Percentiles rank a stretch among this genome's conserved stretches.
These are phyloP conservation scores for Odiellus spinosus DNA, from an alignment of 2,888 invertebrate genomes.

Conservation along the genomic window DNA sequence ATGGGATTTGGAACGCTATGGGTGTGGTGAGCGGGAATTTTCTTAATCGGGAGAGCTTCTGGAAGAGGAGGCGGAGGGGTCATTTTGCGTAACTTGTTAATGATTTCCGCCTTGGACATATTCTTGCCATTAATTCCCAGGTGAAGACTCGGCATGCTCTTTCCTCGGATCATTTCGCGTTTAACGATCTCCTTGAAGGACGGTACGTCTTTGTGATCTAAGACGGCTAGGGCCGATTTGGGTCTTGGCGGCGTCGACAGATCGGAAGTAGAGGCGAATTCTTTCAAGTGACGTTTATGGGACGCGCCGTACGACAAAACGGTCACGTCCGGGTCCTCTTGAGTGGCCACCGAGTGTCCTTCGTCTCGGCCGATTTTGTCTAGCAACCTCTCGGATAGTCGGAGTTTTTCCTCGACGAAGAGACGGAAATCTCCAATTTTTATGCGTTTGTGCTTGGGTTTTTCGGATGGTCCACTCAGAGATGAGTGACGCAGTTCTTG, in stretches of 20 bases:
- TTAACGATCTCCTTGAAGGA: constrained; percentile 8
- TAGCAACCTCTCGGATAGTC: constrained; percentile 13
- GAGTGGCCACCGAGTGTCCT: constrained; percentile 6
- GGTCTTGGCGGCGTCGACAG: constrained; percentile 18
- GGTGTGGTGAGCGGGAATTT: constrained; percentile 16
- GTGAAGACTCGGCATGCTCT: constrained; percentile 64
- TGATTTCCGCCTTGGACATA: neutral
- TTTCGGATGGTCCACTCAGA: constrained; percentile 15
- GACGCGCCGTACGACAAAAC: constrained; percentile 5
- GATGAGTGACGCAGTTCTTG: constrained; percentile 19
- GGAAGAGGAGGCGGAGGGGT: constrained; percentile 7
- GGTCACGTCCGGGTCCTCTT: constrained; percentile 9
- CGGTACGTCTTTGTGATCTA: constrained; percentile 16
- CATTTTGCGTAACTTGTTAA: constrained; percentile 1
- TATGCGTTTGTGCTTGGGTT: constrained; percentile 13
- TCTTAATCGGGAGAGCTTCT: constrained; percentile 10
- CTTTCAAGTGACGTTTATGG: constrained; percentile 1
- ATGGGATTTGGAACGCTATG: constrained; percentile 71
- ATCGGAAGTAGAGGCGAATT: neutral
- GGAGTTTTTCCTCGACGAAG: constrained; percentile 18
- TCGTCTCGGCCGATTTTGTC: constrained; percentile 13
- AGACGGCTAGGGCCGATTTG: constrained; percentile 23
- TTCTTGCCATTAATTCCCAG: constrained; percentile 12
- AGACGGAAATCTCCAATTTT: constrained; percentile 15
- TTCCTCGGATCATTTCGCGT: constrained; percentile 57